Evolutionary conservation across 2,888 invertebrate species (phyloP).

Genomic region (Notodonta ziczac): DNA sequence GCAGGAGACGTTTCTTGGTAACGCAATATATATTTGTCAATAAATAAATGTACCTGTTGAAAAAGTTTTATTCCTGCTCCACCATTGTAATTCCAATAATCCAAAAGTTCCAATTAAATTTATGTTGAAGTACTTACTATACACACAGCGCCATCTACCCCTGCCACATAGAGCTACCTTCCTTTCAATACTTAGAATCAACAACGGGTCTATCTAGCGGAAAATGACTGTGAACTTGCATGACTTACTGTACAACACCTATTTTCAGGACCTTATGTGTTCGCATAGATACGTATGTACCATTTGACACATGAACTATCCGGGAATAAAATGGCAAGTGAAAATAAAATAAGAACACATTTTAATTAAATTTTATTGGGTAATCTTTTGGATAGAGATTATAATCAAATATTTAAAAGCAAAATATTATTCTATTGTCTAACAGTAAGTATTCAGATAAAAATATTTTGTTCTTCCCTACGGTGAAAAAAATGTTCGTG

Average conservation of each 20-base stretch:
- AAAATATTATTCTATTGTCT: slow-evolving; percentile 69
- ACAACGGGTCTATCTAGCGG: too few species aligned
- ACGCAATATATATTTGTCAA: slow-evolving; percentile 47
- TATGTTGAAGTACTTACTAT: too few species aligned
- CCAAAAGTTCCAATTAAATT: too few species aligned
- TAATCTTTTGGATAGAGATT: slow-evolving; percentile 67
- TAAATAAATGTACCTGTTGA: slow-evolving; percentile 49
- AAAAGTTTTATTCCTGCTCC: slow-evolving; percentile 36
- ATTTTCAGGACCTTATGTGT: too few species aligned
- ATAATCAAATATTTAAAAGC: slow-evolving; percentile 67
- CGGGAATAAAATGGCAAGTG: not conserved
- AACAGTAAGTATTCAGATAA: slow-evolving; percentile 59
- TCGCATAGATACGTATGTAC: too few species aligned
- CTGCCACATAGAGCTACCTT: too few species aligned
- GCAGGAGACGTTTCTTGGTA: slow-evolving; percentile 31
- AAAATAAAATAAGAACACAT: slow-evolving; percentile 40
- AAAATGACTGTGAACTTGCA: too few species aligned
- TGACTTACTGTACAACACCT: too few species aligned
- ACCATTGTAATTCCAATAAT: too few species aligned
- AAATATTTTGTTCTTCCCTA: slow-evolving; percentile 60
- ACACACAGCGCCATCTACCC: too few species aligned
- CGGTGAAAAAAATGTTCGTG: slow-evolving; percentile 62
- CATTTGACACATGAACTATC: too few species aligned
- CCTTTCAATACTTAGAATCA: too few species aligned
- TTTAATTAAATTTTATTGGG: slow-evolving; percentile 75